Evolutionary conservation across 2,797 vertebrate genomes (phyloP).

Genomic region (Neosalanx taihuensis): DNA sequence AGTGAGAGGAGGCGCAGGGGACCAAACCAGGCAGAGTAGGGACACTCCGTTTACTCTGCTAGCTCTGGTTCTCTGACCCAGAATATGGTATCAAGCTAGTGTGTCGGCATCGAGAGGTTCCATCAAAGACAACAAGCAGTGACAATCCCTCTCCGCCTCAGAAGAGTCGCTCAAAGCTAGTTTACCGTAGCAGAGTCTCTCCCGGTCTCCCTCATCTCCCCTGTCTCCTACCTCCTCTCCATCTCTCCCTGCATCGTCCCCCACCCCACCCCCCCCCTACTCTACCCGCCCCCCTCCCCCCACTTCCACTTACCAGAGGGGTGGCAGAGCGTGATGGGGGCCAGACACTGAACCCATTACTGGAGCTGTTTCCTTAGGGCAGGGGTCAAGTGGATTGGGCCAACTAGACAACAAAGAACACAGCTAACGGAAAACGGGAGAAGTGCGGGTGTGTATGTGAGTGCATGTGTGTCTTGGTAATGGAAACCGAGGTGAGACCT

Average conservation of each 20-base stretch:
- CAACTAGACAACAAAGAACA: slow-evolving; percentile 18
- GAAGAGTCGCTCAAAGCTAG: no score
- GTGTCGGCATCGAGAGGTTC: no score
- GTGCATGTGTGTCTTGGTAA: background rate
- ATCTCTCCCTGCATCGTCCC: slow-evolving; percentile 15
- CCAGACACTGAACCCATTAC: slow-evolving; percentile 63
- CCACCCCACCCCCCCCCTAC: background rate
- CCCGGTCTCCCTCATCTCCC: background rate
- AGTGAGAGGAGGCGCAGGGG: no score
- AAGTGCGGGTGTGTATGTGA: background rate
- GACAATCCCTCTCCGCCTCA: no score
- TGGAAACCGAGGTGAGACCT: background rate
- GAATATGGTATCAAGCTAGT: no score
- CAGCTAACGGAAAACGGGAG: background rate
- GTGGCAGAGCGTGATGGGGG: slow-evolving; percentile 52
- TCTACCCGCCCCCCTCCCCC: slow-evolving; percentile 9
- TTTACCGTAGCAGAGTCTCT: background rate
- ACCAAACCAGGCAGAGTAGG: no score
- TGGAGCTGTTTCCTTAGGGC: slow-evolving; percentile 53
- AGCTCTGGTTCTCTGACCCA: no score
- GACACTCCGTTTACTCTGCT: no score
- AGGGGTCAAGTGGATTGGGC: slow-evolving; percentile 57
- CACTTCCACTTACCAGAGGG: slow-evolving; percentile 38
- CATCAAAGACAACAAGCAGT: no score
- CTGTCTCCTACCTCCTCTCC: background rate